Base-by-base conservation (phyloP, 2,888 invertebrate species). In the Yponomeuta cagnagella region DNA sequence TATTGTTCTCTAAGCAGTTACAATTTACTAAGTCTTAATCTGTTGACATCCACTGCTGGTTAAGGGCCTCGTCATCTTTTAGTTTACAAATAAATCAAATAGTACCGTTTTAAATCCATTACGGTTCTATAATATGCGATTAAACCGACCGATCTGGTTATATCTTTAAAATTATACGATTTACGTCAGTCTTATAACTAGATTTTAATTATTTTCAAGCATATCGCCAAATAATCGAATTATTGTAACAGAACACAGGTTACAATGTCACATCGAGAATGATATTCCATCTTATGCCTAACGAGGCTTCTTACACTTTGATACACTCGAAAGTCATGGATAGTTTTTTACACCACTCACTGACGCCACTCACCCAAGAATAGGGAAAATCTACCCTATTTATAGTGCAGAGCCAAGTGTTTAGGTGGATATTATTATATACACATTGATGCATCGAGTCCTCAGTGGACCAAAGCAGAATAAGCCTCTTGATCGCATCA, bases 141-240 rank as follows among this genome's bases (percentile, higher is more conserved):
- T 58, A 64, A 64, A 23, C 64, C 30, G 23, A 30, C 30, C 30
- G 64, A 23, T 64, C 23, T 64, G 30, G 31, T 64, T 58, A 58
- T 58, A 37, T 15, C 5, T 67, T 31, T n/a, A 67, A 48, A 67
- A 43, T 80, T 86, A 86, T 80, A 77, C 82, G 88, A 86, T 80
- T 79, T 87, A 85, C 76, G 85, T 90, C 90, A 90, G 90, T 91
- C 90, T 91, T 90, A 90, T 89, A 86, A 82, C 89, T 90, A 90
- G 85, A 78, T 80, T 81, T 82, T 84, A 83, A 83, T 75, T 72
- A 70, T 31, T 63, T 63, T 58, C 15, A 70, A 70, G 63, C 70
- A 4, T 31, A 48, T 63, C 63, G 12, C 30, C 63, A 63, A 73
- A 70, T 67, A 69, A 69, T 68, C 69, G 63, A 74, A 71, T 78